Conservation (phyloP, 2,113 vertebrate species). For the Falco punctatus region DNA sequence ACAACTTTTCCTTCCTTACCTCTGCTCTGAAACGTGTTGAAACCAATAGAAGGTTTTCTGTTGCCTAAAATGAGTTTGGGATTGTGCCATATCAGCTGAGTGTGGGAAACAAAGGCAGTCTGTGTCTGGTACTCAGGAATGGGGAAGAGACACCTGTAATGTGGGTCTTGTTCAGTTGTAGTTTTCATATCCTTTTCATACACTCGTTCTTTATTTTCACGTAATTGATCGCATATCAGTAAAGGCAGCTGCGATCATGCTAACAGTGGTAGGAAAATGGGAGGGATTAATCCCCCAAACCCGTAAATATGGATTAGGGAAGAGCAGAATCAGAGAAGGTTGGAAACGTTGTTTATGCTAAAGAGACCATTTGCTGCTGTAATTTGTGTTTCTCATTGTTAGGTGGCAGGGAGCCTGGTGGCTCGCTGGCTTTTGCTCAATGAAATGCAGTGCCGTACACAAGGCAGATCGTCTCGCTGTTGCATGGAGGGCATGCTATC, state of each 20-base stretch:
- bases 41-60: neutral
- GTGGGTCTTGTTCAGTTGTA: neutral
- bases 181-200: conserved; percentile 14
- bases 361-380: neutral
- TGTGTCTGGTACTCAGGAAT: neutral
- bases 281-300: neutral
- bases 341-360: neutral
- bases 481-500: neutral
- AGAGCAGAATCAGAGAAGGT: neutral
- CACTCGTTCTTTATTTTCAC: neutral
- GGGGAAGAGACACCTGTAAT: neutral
- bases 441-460: neutral
- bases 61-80: neutral
- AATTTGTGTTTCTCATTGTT: neutral
- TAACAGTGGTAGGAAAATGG: neutral
- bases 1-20: neutral
- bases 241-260: neutral
- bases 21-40: neutral
- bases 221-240: neutral
- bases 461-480: neutral
- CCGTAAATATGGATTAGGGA: neutral
- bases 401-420: conserved; percentile 13
- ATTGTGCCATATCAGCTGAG: neutral
- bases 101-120: neutral
- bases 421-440: neutral